Evolutionary conservation across 37 sponge, comb jelly and placozoan species (phyloP).

Genomic region (Eunapius fragilis): DNA sequence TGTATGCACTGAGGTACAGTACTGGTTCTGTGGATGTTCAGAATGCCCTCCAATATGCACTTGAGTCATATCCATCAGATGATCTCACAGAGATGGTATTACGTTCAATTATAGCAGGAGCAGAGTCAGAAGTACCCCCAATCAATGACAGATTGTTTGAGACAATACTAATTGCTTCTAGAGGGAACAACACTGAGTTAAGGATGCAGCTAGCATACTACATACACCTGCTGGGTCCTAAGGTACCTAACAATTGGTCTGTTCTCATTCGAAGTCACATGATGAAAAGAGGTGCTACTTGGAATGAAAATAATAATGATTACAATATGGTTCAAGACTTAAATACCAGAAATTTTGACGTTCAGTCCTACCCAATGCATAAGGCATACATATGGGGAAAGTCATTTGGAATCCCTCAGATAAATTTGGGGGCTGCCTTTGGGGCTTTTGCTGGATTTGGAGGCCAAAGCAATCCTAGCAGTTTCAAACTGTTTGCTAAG

Average conservation of each 20-base stretch:
- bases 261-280: not conserved
- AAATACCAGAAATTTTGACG: conserved; percentile 31
- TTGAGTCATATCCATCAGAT: not conserved
- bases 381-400: conserved; percentile 71
- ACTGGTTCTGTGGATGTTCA: not conserved
- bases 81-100: not conserved
- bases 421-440: conserved; percentile 34
- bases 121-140: not conserved
- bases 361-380: conserved; percentile 39
- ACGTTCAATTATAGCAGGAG: not conserved
- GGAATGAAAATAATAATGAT: not conserved
- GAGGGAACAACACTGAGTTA: not conserved
- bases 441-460: conserved; percentile 65
- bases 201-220: not conserved
- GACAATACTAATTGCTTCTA: not conserved
- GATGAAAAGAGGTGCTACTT: not conserved
- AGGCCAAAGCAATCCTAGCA: not conserved
- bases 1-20: conserved; percentile 12
- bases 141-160: no score
- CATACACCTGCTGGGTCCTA: not conserved
- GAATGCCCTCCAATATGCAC: not conserved
- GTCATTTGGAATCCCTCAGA: conserved; percentile 47
- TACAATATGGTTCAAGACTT: conserved; percentile 55
- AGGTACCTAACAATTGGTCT: not conserved
- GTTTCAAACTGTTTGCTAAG: conserved; percentile 40